phyloP scores from a whole-genome alignment of 2,113 vertebrate species.

The Lasiurus cinereus region DNA sequence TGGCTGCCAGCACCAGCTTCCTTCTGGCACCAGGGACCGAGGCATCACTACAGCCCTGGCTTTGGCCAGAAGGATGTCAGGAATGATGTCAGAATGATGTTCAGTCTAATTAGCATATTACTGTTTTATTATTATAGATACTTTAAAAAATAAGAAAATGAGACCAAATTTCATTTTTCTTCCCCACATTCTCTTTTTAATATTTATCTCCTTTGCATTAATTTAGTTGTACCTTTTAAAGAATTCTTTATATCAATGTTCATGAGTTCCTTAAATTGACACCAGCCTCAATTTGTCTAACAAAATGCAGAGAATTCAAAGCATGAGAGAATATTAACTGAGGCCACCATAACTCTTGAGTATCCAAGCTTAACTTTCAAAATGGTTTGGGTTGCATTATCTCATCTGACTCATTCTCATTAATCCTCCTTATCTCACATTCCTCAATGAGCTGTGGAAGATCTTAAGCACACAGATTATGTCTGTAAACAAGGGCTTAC shows the following conservation, averaged over 20 bases:
- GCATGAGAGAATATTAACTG: conserved; percentile 24
- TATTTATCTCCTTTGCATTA: not conserved
- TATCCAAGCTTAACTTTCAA: conserved; percentile 44
- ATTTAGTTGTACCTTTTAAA: not conserved
- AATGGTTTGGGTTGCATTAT: not conserved
- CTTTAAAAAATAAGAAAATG: not conserved
- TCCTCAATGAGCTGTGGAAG: not conserved
- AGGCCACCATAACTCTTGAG: not conserved
- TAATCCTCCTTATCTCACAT: conserved; percentile 16
- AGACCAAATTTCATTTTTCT: not conserved
- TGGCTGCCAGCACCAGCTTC: too few species aligned
- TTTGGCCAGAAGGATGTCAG: too few species aligned
- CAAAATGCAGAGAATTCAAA: conserved; percentile 56
- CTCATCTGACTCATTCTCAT: conserved; percentile 37
- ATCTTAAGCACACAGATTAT: conserved; percentile 30
- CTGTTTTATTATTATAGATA: too few species aligned
- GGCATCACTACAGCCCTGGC: too few species aligned
- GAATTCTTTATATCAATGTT: not conserved
- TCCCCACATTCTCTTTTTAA: not conserved
- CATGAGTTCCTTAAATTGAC: not conserved
- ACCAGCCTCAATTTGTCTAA: not conserved
- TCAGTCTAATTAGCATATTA: too few species aligned
- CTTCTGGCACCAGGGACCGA: too few species aligned
- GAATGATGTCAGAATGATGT: too few species aligned
- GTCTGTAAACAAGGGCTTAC: conserved; percentile 56